These are phyloP conservation scores for Cassiopea xamachana DNA, from an alignment of 30 jellyfish, hydroid and myxozoan genomes.

Conservation along the genomic window DNA sequence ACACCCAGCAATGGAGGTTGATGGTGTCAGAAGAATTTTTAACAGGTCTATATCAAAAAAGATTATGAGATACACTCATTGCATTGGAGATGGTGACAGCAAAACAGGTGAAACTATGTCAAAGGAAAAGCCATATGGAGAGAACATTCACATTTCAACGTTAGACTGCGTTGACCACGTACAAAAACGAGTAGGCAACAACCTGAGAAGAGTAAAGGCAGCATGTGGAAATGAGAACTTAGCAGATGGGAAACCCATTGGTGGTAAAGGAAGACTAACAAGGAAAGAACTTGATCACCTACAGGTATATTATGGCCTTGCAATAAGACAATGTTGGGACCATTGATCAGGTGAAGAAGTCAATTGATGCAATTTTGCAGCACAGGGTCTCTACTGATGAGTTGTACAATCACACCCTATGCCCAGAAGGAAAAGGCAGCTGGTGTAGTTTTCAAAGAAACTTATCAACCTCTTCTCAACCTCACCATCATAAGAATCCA, in stretches of 20 bases:
- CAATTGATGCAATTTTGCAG: slow-evolving; percentile 2
- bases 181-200: slow-evolving; percentile 42
- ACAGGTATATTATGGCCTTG: slow-evolving; percentile 42
- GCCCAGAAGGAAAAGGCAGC: slow-evolving; percentile 6
- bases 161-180: slow-evolving; percentile 51
- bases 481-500: slow-evolving; percentile 15
- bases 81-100: slow-evolving; percentile 59
- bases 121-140: slow-evolving; percentile 49
- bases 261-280: slow-evolving; percentile 43
- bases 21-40: slow-evolving; percentile 40
- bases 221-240: not conserved
- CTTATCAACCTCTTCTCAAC: not conserved
- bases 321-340: not conserved
- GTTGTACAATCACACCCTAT: not conserved
- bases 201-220: slow-evolving; percentile 27
- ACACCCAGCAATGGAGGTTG: slow-evolving; percentile 54
- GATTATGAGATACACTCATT: slow-evolving; percentile 36
- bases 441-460: slow-evolving; percentile 7
- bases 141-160: slow-evolving; percentile 6
- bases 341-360: not conserved
- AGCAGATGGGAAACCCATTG: slow-evolving; percentile 32
- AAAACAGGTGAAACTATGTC: slow-evolving; percentile 16
- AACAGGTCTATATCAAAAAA: slow-evolving; percentile 9
- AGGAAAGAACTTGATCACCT: slow-evolving; percentile 12
- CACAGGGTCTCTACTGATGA: slow-evolving; percentile 17